Evolutionary conservation across 2,888 invertebrate genomes (phyloP).

Genomic region (Nomada flava): DNA sequence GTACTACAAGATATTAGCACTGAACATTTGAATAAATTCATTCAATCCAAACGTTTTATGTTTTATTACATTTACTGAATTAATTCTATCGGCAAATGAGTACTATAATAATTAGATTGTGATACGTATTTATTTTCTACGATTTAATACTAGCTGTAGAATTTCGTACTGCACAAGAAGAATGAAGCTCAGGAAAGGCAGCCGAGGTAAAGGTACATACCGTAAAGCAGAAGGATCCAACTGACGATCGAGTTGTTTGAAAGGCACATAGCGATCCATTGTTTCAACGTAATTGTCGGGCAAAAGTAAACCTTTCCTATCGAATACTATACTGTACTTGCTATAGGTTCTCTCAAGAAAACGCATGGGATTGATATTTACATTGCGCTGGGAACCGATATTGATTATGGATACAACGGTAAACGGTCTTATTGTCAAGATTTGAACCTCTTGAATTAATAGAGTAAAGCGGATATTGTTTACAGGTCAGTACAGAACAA

Average conservation of each 20-base stretch:
- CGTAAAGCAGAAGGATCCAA: conserved; percentile 52
- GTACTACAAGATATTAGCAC: too few species aligned
- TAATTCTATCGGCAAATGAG: too few species aligned
- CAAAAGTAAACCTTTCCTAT: conserved; percentile 83
- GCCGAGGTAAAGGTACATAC: conserved; percentile 28
- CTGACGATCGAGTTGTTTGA: conserved; percentile 62
- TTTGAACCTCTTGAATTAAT: conserved; percentile 21
- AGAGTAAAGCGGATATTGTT: conserved; percentile 2
- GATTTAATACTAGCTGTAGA: too few species aligned
- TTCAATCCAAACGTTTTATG: too few species aligned
- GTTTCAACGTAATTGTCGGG: conserved; percentile 80
- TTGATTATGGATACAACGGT: conserved; percentile 49
- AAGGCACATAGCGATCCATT: conserved; percentile 73
- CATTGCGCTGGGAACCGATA: conserved; percentile 48
- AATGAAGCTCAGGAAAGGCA: too few species aligned
- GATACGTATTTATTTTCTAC: too few species aligned
- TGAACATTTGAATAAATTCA: too few species aligned
- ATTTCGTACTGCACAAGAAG: too few species aligned
- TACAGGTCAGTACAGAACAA: conserved; percentile 10
- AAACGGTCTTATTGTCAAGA: conserved; percentile 37
- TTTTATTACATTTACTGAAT: too few species aligned
- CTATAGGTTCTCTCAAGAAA: conserved; percentile 21
- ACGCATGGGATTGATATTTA: conserved; percentile 58
- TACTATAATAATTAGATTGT: too few species aligned
- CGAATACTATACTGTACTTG: conserved; percentile 67